Percentiles rank a stretch among this genome's conserved stretches.
Evolutionary conservation across 2,797 vertebrate species (phyloP).

Genomic region (Falco berigora): DNA sequence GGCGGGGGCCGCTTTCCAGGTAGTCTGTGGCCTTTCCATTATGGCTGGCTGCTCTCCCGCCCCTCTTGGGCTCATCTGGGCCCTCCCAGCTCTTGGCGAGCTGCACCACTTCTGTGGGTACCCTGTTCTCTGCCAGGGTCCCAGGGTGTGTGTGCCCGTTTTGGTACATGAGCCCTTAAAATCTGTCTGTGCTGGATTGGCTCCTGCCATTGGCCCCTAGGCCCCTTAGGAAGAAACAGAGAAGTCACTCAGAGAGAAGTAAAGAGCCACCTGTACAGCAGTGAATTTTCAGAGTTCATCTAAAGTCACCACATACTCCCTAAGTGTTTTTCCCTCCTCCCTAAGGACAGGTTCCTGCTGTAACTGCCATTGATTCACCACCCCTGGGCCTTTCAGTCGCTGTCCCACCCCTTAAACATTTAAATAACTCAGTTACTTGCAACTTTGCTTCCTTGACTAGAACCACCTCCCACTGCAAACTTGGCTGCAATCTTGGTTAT

Average conservation of each 20-base stretch:
- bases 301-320: neutral
- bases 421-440: neutral
- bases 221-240: neutral
- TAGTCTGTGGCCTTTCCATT: neutral
- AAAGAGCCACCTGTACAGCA: neutral
- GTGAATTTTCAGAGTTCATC: neutral
- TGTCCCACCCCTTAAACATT: neutral
- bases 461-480: neutral
- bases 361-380: neutral
- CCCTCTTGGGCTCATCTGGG: neutral
- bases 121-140: neutral
- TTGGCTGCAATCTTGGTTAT: neutral
- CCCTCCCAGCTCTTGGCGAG: neutral
- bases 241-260: neutral
- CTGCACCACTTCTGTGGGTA: neutral
- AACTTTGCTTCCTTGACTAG: neutral
- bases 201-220: neutral
- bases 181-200: neutral
- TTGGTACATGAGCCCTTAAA: neutral
- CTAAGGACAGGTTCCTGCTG: neutral
- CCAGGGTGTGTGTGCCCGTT: fast-evolving
- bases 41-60: neutral
- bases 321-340: neutral
- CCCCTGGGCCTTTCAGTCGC: neutral
- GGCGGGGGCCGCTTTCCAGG: neutral